Evolutionary conservation across 2,797 vertebrate genomes (phyloP), one percentile per base, ranked within the genome.

Genomic region (Tarsius wallacei): DNA sequence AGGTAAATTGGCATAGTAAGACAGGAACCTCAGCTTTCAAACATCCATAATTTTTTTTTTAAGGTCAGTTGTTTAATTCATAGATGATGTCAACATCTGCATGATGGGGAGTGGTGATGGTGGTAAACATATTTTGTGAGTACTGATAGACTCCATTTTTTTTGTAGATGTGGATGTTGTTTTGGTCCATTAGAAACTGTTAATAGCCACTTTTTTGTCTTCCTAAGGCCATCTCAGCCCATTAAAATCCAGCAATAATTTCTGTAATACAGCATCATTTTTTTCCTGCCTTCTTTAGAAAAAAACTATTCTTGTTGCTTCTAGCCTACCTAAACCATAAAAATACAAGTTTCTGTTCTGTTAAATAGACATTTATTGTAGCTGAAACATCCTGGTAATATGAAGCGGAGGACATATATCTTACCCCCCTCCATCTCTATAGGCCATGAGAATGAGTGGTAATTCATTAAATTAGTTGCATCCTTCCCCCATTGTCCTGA

Each of bases 1-100:
- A 63, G 61, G 59, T 87, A 93, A 63, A 74, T 22, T 53, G 66
- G 64, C 59, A 8, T n/a, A 57, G 74, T 42, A 47, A 95, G 70
- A 92, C 57, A 90, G 49, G 78, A 95, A 92, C 7, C 36, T 84
- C 28, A 55, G 86, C 42, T 96, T 97, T 85, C 93, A 78, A 24
- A 49, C 63, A 71, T 49, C 85, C 88, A 47, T 24, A 13, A 28
- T 31, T 93, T 95, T 85, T 77, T 94, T 84, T 74, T 8, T 78
- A 88, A 96, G 88, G 97, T 91, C 94, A 91, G 17, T 78, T 91
- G 57, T 93, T 95, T 96, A 96, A 87, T 80, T 89, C 77, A 51
- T 49, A 71, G 57, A 70, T 55, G 33, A n/a, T 68, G 87, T 94
- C 84, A 76, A 80, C 78, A 88, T 68, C 31, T 36, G 59, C 57